Percentiles rank a stretch among this genome's conserved stretches.
Conservation (phyloP, 2,888 invertebrate genomes). For the Rhabditoides inermis region DNA sequence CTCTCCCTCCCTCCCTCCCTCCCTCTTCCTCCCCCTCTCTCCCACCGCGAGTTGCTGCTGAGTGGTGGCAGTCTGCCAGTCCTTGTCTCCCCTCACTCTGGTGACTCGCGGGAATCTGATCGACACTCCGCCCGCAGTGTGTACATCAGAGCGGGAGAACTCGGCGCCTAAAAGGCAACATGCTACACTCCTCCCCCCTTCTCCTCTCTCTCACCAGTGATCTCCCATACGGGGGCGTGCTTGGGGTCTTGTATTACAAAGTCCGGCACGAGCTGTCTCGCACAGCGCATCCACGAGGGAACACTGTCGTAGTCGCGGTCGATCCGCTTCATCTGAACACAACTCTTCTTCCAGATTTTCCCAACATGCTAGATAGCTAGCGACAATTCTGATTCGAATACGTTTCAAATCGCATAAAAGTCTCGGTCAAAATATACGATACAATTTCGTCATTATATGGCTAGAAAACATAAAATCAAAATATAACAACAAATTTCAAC, state of each 20-base stretch:
- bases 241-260: constrained; percentile 77
- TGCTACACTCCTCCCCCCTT: not conserved
- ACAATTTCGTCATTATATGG: no score
- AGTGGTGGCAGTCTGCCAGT: constrained; percentile 74
- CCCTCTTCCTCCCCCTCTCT: not conserved
- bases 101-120: constrained; percentile 78
- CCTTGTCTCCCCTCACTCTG: constrained; percentile 70
- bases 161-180: constrained; percentile 59
- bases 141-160: constrained; percentile 62
- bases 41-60: constrained; percentile 65
- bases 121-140: constrained; percentile 86
- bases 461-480: no score
- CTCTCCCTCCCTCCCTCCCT: not conserved
- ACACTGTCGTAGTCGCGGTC: constrained; percentile 61
- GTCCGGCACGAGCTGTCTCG: constrained; percentile 77
- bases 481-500: no score
- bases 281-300: constrained; percentile 75
- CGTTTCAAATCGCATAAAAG: no score
- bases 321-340: constrained; percentile 18
- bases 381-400: no score
- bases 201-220: constrained; percentile 58
- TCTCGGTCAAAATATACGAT: no score
- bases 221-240: constrained; percentile 85
- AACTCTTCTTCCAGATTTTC: constrained; percentile 4
- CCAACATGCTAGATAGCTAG: no score